These are phyloP conservation scores for Blastobasis lacticolella DNA, from an alignment of 2,888 invertebrate species.

Conservation along the genomic window DNA sequence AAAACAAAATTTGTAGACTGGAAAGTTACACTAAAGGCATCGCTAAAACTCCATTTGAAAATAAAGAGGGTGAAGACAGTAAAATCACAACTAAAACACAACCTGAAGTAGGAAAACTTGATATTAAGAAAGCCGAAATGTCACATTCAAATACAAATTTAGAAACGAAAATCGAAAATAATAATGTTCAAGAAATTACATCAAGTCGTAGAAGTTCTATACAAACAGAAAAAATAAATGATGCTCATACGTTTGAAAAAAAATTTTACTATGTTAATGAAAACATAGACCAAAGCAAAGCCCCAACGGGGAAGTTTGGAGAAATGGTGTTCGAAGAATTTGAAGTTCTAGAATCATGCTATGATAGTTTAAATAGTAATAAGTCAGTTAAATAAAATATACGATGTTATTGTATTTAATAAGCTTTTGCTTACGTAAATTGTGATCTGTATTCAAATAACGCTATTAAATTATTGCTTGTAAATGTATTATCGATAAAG, in stretches of 20 bases:
- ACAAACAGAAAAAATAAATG: slow-evolving; percentile 35
- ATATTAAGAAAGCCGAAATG: slow-evolving; percentile 20
- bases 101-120: slow-evolving; percentile 22
- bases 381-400: slow-evolving; percentile 57
- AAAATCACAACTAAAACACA: slow-evolving; percentile 27
- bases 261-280: slow-evolving; percentile 78
- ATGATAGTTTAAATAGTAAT: slow-evolving; percentile 75
- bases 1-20: slow-evolving; percentile 66
- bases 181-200: slow-evolving; percentile 21
- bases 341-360: slow-evolving; percentile 78
- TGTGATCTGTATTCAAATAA: slow-evolving; percentile 67
- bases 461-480: slow-evolving; percentile 66
- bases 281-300: slow-evolving; percentile 71
- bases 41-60: slow-evolving; percentile 58
- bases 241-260: slow-evolving; percentile 63
- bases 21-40: slow-evolving; percentile 68
- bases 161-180: slow-evolving; percentile 23
- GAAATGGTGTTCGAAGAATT: slow-evolving; percentile 92
- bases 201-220: slow-evolving; percentile 26
- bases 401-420: slow-evolving; percentile 32
- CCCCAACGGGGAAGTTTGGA: slow-evolving; percentile 77
- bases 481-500: slow-evolving; percentile 42
- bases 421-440: slow-evolving; percentile 50
- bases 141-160: slow-evolving; percentile 18
- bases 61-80: slow-evolving; percentile 42